Base-by-base conservation (phyloP, 2,113 vertebrate species). In the Xyrauchen texanus region DNA sequence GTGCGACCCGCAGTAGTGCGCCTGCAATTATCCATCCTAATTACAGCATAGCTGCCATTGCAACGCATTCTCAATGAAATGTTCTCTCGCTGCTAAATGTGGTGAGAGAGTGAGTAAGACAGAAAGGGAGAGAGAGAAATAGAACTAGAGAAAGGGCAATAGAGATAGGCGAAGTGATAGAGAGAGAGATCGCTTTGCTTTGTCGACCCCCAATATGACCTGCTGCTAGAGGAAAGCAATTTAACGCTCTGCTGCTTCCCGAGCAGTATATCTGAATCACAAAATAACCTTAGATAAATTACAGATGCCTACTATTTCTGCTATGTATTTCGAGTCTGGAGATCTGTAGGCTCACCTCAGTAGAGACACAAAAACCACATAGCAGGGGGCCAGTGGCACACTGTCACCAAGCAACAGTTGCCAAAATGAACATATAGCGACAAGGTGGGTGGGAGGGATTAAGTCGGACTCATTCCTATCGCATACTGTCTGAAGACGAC, bases 211-310 rank as follows among this genome's bases (percentile, higher is more conserved):
- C 89, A 81, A 86, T 87, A 85, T 85, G 78, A 93, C 90, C 91
- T 88, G 87, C 80, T 94, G 92, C 93, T 92, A 83, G 82, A 87
- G 90, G 93, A 95, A 95, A 93, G 88, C 89, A 95, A 96, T 96
- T 96, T 94, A 96, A 94, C 87, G 93, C 92, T 92, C 86, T 87
- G 81, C 80, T 86, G 90, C 92, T 85, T 91, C 87, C 52, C 89
- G 88, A 92, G 89, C 81, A 91, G 89, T 91, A 90, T 88, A 89
- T 92, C 91, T 90, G 90, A 93, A 93, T 91, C 88, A 81, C 84
- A 89, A 92, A 90, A 92, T 92, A 89, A 86, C 49, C 79, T 81
- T 83, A 90, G 90, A 95, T 92, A 94, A 95, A 95, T 95, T 93
- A 94, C 84, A 94, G 91, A 82, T 84, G 88, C 90, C 85, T 87